Base-by-base conservation (phyloP, 2,888 invertebrate species). In the Biston betularia region DNA sequence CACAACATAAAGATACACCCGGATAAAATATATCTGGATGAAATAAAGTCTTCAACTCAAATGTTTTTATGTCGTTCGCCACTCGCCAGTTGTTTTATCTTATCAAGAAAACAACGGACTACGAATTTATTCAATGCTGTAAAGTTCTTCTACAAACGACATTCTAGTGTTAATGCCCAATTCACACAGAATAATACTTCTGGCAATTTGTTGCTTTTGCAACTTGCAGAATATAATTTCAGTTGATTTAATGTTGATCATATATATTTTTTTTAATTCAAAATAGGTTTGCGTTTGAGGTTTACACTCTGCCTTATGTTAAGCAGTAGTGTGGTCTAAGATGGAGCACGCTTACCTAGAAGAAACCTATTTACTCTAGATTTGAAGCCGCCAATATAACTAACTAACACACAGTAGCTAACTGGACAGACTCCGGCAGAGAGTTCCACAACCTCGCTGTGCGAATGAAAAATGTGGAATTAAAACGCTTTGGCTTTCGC, bases 91-190 rank as follows among this genome's bases (percentile, higher is more conserved):
- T 63, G 40, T 63, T 57, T 52, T 52, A 38, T 52, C 46, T 38
- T 24, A n/a, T 33, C 40, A 46, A 63, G 50, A 60, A 45, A 63
- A 52, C 52, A 57, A 40, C 49, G 45, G 15, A 24, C 12, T 35
- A 38, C 7, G 34, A 48, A 54, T 48, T 55, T 54, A 42, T 44
- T 62, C 33, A 40, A 48, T 14, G 14, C 24, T 34, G 11, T 49
- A 62, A 24, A 24, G 3, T 61, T 54, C 53, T 44, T 42, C 33
- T 49, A 15, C 42, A 6, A 45, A 40, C 4, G 54, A 35, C 52
- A 35, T n/a, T 46, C 6, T 55, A 38, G 42, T 55, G 49, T 40
- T 34, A 33, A n/a, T 9, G 12, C 12, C 11, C 5, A 9, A 5
- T 54, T 54, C 42, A 54, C 12, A 40, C 12, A 24, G 7, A 15